Conservation (phyloP, 1,140 invertebrate species). For the Heliothis virescens region DNA sequence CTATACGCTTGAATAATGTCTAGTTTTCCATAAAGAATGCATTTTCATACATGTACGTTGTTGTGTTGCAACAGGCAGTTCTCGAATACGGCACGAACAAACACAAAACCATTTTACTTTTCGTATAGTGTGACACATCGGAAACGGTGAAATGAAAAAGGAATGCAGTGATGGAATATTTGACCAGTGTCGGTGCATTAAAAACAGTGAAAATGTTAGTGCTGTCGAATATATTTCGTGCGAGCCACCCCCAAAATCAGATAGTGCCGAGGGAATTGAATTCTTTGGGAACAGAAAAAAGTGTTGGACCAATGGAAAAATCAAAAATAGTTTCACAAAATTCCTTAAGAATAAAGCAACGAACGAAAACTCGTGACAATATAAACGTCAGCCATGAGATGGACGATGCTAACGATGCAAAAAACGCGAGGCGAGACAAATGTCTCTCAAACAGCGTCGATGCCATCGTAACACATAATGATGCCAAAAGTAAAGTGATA, state of each 20-base stretch:
- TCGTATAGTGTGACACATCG: slow-evolving; percentile 59
- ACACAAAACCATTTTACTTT: slow-evolving; percentile 68
- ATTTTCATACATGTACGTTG: slow-evolving; percentile 64
- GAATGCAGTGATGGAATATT: slow-evolving; percentile 85
- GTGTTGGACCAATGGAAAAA: slow-evolving; percentile 61
- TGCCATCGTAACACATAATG: slow-evolving; percentile 71
- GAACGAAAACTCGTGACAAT: slow-evolving; percentile 73
- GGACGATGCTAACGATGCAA: slow-evolving; percentile 61
- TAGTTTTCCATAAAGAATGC: slow-evolving; percentile 71
- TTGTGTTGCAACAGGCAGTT: slow-evolving; percentile 59
- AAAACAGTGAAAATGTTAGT: slow-evolving; percentile 84
- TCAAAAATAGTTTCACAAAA: slow-evolving; percentile 68
- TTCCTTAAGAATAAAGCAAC: slow-evolving; percentile 74
- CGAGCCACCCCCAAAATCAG: slow-evolving; percentile 70
- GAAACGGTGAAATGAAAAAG: slow-evolving; percentile 72
- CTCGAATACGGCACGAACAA: slow-evolving; percentile 59
- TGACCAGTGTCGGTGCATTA: slow-evolving; percentile 74
- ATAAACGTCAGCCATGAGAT: slow-evolving; percentile 61
- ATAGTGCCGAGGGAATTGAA: slow-evolving; percentile 62
- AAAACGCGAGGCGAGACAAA: slow-evolving; percentile 66
- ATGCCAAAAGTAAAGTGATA: slow-evolving; percentile 82
- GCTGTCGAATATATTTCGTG: slow-evolving; percentile 81
- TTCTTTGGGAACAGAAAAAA: slow-evolving; percentile 60
- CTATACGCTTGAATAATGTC: slow-evolving; percentile 71
- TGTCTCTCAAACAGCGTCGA: slow-evolving; percentile 79